These are phyloP conservation scores for Pseudanteris insignis DNA, from an alignment of 2,888 invertebrate species.

Conservation along the genomic window DNA sequence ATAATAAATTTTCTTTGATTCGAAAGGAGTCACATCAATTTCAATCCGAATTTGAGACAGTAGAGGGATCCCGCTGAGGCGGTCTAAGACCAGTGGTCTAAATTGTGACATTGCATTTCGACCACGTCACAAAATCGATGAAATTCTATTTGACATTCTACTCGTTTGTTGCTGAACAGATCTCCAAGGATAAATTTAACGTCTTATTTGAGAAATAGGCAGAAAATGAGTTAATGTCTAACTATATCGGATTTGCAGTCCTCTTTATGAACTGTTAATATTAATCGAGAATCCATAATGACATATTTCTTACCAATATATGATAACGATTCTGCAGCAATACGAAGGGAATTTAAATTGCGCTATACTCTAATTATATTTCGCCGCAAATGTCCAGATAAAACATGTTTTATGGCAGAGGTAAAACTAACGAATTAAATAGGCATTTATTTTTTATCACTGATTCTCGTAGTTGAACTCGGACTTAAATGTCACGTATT, in stretches of 20 bases:
- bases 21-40: constrained; percentile 15
- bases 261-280: background rate
- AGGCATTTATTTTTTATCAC: too few relatives aligned
- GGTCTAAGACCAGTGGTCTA: constrained; percentile 22
- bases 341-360: too few relatives aligned
- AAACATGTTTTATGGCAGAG: too few relatives aligned
- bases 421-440: too few relatives aligned
- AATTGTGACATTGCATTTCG: constrained; percentile 24
- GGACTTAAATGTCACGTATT: constrained; percentile 25
- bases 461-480: too few relatives aligned
- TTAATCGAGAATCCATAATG: constrained; percentile 14
- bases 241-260: constrained; percentile 7
- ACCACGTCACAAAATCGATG: constrained; percentile 29
- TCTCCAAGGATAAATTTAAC: constrained; percentile 27
- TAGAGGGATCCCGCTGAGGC: constrained; percentile 15
- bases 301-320: too few relatives aligned
- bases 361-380: too few relatives aligned
- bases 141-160: constrained; percentile 34
- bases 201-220: constrained; percentile 32
- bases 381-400: too few relatives aligned
- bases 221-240: constrained; percentile 18
- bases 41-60: constrained; percentile 26
- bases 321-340: too few relatives aligned
- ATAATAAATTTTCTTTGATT: constrained; percentile 4
- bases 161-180: constrained; percentile 17